Evolutionary conservation across 2,888 invertebrate genomes (phyloP), one percentile per base, ranked within the genome.

Genomic region (Epirrhoe alternata): DNA sequence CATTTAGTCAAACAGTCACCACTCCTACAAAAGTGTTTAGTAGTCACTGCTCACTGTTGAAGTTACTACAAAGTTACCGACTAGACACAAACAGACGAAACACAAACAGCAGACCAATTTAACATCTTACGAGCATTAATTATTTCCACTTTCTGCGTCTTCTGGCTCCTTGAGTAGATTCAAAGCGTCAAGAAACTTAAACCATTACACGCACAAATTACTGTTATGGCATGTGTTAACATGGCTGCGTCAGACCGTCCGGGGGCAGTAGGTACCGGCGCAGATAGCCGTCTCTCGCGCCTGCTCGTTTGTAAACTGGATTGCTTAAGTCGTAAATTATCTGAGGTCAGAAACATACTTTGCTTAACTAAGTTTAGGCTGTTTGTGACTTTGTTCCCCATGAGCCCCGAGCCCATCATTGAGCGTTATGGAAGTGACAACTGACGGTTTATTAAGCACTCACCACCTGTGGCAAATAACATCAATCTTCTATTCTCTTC

Each of bases 281-380:
- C 38, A 87, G 64, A 74, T 71, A 75, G 77, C 77, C 77, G 69
- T 77, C 80, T 77, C 78, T 83, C 79, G 73, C 78, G 81, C 81
- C 75, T 79, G 79, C 79, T 80, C 78, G 77, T 77, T 81, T 83
- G 81, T 84, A 78, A 87, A 88, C 86, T 85, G 80, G 79, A 87
- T 86, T 85, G 86, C 86, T 85, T 76, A 81, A 87, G 82, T 86
- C 86, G 84, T 88, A 88, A 88, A 89, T 89, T 88, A 89, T 86
- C 86, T 85, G 82, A 86, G 86, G 85, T 86, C 85, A 82, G 85
- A 79, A 85, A 84, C 85, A 88, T 82, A 76, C 81, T 82, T 82
- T 78, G 77, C 77, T 75, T 78, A 80, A 85, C 85, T 86, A 77
- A 83, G 83, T 85, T 42, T 82, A 72, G 81, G 79, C 84, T 86